These are phyloP conservation scores for Brachylomia viminalis DNA, from an alignment of 2,888 invertebrate genomes.

Conservation along the genomic window DNA sequence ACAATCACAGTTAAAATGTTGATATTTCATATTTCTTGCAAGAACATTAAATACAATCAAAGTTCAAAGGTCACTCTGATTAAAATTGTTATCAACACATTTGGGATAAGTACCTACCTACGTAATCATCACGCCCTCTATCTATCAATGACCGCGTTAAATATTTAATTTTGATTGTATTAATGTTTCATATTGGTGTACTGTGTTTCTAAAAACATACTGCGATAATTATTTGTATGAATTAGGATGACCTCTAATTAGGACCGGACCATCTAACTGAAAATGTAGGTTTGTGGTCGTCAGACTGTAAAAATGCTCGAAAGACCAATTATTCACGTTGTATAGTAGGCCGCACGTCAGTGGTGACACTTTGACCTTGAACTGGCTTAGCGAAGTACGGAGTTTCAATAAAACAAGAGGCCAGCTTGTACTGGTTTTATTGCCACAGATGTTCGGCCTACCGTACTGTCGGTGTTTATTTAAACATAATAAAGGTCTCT, in stretches of 20 bases:
- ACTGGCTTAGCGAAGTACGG: too few relatives aligned
- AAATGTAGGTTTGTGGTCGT: not conserved
- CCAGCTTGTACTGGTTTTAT: too few relatives aligned
- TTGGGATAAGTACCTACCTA: not conserved
- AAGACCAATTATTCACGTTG: not conserved
- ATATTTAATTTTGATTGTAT: constrained; percentile 25
- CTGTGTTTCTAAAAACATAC: not conserved
- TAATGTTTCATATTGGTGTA: not conserved
- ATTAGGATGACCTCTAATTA: constrained; percentile 25
- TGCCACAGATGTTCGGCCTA: too few relatives aligned
- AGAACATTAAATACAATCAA: not conserved
- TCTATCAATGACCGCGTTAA: constrained; percentile 27
- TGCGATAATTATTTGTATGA: not conserved
- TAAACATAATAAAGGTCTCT: not conserved
- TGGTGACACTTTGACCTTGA: too few relatives aligned
- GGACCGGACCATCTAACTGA: not conserved
- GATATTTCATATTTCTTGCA: not conserved
- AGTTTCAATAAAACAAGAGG: too few relatives aligned
- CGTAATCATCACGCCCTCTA: constrained; percentile 45
- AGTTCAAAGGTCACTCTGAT: constrained; percentile 42
- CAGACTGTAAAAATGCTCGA: not conserved
- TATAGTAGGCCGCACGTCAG: too few relatives aligned
- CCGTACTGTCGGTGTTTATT: not conserved
- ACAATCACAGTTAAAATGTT: not conserved
- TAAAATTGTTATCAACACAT: constrained; percentile 26